Percentiles rank a stretch among this genome's conserved stretches.
These are phyloP conservation scores for Fregetta grallaria DNA, from an alignment of 2,113 vertebrate genomes.

Conservation along the genomic window DNA sequence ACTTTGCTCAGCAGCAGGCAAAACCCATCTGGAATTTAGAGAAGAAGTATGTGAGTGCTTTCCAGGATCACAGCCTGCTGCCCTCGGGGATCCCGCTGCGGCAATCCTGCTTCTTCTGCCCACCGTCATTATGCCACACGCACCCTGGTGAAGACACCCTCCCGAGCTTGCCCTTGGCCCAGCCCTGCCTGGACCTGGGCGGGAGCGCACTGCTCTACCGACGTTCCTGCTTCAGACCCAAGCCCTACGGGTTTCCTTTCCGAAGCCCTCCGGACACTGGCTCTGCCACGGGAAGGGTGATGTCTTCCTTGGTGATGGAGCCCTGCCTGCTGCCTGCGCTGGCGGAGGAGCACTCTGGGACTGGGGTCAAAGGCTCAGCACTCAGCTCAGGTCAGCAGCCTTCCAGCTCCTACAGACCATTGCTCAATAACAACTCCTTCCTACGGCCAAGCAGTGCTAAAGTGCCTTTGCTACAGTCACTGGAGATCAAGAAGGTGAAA, in stretches of 20 bases:
- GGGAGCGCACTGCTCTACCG: conserved; percentile 31
- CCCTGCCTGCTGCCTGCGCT: conserved; percentile 42
- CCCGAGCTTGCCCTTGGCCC: neutral
- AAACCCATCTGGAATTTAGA: conserved; percentile 68
- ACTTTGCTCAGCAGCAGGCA: conserved; percentile 27
- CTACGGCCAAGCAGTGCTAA: conserved; percentile 66
- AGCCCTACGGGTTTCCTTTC: conserved; percentile 32
- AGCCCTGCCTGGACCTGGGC: conserved; percentile 3
- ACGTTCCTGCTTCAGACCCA: conserved; percentile 36
- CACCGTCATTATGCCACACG: neutral
- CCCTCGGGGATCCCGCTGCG: conserved; percentile 64
- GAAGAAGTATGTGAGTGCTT: conserved; percentile 55
- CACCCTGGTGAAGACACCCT: neutral
- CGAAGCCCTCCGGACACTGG: neutral
- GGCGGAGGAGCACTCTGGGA: conserved; percentile 25
- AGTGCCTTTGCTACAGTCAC: conserved; percentile 81
- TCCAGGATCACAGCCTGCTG: neutral
- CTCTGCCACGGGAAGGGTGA: conserved; percentile 16
- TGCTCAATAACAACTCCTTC: conserved; percentile 62
- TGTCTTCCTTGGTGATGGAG: conserved; percentile 76
- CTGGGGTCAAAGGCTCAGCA: conserved; percentile 26
- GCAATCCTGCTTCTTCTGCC: conserved; percentile 56
- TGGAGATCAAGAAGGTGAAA: conserved; percentile 57
- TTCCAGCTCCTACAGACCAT: conserved; percentile 59
- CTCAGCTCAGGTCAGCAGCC: conserved; percentile 60